These are phyloP conservation scores for Scomber colias DNA, from an alignment of 2,113 vertebrate species.

Conservation along the genomic window DNA sequence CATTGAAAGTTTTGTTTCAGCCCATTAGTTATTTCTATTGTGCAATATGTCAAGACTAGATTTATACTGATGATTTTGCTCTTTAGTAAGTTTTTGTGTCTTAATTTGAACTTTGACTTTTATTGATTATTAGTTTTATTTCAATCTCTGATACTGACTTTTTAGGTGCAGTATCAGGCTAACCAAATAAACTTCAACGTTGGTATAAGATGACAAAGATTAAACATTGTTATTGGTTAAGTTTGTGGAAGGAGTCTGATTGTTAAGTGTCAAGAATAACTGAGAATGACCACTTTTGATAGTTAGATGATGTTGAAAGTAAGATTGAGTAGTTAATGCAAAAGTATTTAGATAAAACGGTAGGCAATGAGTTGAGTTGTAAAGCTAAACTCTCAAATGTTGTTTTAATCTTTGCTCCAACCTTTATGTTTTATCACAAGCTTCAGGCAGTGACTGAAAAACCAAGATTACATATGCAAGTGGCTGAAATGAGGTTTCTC, in stretches of 20 bases:
- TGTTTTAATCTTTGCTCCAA: neutral
- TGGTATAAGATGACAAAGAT: no score
- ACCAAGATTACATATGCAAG: neutral
- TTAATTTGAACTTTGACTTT: neutral
- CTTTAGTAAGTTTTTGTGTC: neutral
- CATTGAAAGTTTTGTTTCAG: slow-evolving; percentile 12
- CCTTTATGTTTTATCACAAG: neutral
- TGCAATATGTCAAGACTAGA: neutral
- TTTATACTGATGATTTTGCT: neutral
- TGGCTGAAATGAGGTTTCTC: neutral
- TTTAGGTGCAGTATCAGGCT: no score
- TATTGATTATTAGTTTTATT: neutral
- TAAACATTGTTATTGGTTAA: no score
- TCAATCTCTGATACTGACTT: neutral
- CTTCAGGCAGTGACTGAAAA: neutral
- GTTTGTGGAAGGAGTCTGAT: no score
- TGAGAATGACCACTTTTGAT: no score
- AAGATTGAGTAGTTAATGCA: no score
- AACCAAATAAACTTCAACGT: no score
- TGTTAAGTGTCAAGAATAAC: no score
- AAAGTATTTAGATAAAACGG: no score
- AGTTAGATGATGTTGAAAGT: no score
- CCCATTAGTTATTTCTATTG: neutral
- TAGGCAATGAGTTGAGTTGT: neutral
- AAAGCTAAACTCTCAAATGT: neutral